These are phyloP conservation scores for Cylas formicarius DNA, from an alignment of 1,140 invertebrate species.

Conservation along the genomic window DNA sequence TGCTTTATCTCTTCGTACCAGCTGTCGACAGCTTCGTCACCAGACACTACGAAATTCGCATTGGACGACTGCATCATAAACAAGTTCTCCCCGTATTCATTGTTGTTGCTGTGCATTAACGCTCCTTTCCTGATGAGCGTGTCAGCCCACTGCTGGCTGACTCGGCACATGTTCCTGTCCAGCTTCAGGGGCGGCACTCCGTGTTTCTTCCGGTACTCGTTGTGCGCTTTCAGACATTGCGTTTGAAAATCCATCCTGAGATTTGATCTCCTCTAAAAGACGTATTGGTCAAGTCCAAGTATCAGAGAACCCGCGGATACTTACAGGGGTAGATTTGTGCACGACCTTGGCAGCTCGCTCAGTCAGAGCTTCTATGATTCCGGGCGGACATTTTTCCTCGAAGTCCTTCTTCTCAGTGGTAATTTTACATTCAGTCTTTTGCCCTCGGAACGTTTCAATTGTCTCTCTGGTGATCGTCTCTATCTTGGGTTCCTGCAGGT, in stretches of 20 bases:
- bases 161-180: constrained; percentile 51
- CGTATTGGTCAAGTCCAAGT: background rate
- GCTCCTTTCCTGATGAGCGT: constrained; percentile 46
- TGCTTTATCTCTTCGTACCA: constrained; percentile 65
- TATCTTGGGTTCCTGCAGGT: constrained; percentile 36
- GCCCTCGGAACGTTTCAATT: constrained; percentile 52
- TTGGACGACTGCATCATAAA: constrained; percentile 46
- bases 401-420: constrained; percentile 51
- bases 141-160: constrained; percentile 58
- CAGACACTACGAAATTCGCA: constrained; percentile 52
- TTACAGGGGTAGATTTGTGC: constrained; percentile 32
- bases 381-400: constrained; percentile 30
- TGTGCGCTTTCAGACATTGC: constrained; percentile 56
- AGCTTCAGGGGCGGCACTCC: constrained; percentile 52
- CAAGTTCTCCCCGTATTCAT: constrained; percentile 55
- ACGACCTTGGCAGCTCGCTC: constrained; percentile 40
- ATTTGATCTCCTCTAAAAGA: constrained; percentile 25
- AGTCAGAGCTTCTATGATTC: constrained; percentile 30
- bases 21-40: constrained; percentile 63
- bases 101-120: constrained; percentile 50
- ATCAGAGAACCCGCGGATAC: no score
- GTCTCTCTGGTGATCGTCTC: constrained; percentile 55
- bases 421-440: constrained; percentile 50
- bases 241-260: constrained; percentile 31
- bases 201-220: constrained; percentile 55